Percentiles rank a stretch among this genome's conserved stretches.
Conservation (phyloP, 1,140 invertebrate genomes). For the Eumeta japonica region DNA sequence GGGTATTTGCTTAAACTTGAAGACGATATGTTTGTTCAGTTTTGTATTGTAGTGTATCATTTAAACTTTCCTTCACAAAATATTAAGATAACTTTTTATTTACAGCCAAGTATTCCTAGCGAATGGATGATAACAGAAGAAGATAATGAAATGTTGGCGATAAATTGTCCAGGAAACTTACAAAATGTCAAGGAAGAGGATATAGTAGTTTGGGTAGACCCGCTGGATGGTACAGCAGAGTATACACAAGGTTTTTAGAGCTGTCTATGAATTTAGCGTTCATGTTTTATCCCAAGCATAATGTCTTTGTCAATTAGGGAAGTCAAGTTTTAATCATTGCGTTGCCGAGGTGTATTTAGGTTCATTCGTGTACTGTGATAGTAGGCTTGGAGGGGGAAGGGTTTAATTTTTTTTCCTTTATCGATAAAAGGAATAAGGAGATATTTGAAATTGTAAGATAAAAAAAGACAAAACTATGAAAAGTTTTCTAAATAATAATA, state of each 20-base stretch:
- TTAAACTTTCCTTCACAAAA: too few relatives aligned
- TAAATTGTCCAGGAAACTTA: slow-evolving; percentile 69
- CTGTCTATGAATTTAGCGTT: not conserved
- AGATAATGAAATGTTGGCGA: slow-evolving; percentile 69
- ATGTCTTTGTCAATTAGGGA: too few relatives aligned
- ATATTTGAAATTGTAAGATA: too few relatives aligned
- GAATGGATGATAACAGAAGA: slow-evolving; percentile 73
- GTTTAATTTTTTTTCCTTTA: not conserved
- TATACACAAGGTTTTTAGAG: slow-evolving; percentile 87
- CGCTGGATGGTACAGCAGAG: slow-evolving; percentile 94
- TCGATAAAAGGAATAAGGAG: too few relatives aligned
- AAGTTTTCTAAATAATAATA: too few relatives aligned
- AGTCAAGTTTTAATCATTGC: too few relatives aligned
- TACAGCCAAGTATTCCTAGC: slow-evolving; percentile 60
- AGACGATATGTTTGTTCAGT: too few relatives aligned
- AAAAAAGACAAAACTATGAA: too few relatives aligned
- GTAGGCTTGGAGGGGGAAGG: not conserved
- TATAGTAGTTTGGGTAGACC: slow-evolving; percentile 96
- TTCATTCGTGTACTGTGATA: not conserved
- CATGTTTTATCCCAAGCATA: too few relatives aligned
- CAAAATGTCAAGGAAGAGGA: slow-evolving; percentile 67
- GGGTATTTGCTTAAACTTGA: not conserved
- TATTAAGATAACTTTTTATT: too few relatives aligned
- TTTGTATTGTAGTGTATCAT: too few relatives aligned
- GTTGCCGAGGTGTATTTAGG: not conserved